Conservation (phyloP, 2,888 invertebrate species). For the Atrina japonica region DNA sequence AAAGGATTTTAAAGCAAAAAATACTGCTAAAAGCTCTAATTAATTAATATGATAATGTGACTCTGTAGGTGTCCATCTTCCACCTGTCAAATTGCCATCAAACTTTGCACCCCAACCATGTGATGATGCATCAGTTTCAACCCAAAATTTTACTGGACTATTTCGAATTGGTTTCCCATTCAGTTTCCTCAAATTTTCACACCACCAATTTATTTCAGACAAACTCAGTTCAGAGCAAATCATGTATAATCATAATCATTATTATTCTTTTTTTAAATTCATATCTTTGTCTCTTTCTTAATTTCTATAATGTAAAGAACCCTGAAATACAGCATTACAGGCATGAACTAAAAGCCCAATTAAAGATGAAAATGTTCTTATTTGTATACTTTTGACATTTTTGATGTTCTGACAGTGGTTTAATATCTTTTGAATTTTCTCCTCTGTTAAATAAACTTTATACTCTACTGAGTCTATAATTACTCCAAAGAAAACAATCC, state of each 20-base stretch:
- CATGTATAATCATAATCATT: not conserved
- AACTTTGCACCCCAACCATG: conserved; percentile 4
- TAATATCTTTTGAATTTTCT: conserved; percentile 42
- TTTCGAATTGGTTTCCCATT: not conserved
- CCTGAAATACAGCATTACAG: conserved; percentile 15
- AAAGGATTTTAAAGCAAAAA: conserved; percentile 7
- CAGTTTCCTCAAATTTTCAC: not conserved
- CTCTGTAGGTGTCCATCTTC: not conserved
- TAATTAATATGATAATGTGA: not conserved
- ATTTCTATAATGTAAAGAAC: conserved; percentile 40
- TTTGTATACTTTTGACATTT: not conserved
- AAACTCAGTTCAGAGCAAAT: not conserved
- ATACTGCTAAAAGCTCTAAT: not conserved
- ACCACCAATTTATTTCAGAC: conserved; percentile 33
- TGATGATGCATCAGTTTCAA: conserved; percentile 3
- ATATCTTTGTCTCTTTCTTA: conserved; percentile 39
- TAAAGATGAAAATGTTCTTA: conserved; percentile 1
- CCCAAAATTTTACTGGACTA: not conserved
- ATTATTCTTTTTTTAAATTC: not conserved
- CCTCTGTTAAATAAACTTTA: conserved; percentile 35
- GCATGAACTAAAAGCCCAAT: conserved; percentile 9
- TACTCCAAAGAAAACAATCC: conserved; percentile 49
- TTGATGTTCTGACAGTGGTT: not conserved
- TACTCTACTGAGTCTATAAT: conserved; percentile 41
- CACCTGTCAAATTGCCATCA: conserved; percentile 5